phyloP scores from a whole-genome alignment of 2,888 invertebrate species.

The Chaetogeoica ovagalla region DNA sequence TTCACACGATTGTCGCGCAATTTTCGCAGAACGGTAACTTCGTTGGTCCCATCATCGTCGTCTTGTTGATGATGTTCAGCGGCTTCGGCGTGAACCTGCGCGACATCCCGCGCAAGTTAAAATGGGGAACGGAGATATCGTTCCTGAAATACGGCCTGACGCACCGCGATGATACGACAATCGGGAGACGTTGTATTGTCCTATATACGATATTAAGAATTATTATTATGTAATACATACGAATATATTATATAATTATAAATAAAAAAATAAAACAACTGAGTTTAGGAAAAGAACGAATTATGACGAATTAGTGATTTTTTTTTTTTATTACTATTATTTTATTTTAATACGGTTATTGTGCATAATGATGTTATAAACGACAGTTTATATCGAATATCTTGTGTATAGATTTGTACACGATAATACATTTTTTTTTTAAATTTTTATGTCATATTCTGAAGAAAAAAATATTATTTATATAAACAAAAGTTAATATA shows the following conservation, averaged over 20 bases:
- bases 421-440: too few species aligned
- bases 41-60: conserved; percentile 85
- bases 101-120: conserved; percentile 81
- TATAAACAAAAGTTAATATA: too few species aligned
- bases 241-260: background rate
- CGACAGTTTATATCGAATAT: too few species aligned
- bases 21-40: conserved; percentile 86
- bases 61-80: conserved; percentile 96
- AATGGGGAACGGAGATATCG: conserved; percentile 90
- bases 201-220: conserved; percentile 56
- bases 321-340: background rate
- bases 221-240: too few species aligned
- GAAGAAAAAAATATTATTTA: too few species aligned
- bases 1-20: too few species aligned
- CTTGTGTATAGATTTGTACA: too few species aligned
- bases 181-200: conserved; percentile 76
- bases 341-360: background rate
- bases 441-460: too few species aligned
- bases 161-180: conserved; percentile 87
- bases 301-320: background rate
- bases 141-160: conserved; percentile 87
- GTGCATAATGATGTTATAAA: too few species aligned
- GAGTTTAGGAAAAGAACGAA: background rate
- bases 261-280: background rate
- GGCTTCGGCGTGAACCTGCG: conserved; percentile 90